Conservation (phyloP, 2,113 vertebrate species). For the Xenopus borealis region DNA sequence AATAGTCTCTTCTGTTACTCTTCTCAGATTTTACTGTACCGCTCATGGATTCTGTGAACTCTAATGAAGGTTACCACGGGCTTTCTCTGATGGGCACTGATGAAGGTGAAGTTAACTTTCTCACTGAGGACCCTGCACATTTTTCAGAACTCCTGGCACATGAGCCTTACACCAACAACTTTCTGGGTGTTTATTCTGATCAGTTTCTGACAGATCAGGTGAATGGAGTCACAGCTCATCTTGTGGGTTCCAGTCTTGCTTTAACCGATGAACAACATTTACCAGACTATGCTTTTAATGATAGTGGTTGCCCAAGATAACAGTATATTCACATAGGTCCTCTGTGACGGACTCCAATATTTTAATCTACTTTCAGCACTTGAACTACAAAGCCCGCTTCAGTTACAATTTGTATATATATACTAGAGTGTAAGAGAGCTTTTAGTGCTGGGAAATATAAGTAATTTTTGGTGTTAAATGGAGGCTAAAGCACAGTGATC, state of each 20-base stretch:
- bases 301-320: not conserved
- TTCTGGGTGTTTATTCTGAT: not conserved
- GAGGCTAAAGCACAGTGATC: not conserved
- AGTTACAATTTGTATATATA: not conserved
- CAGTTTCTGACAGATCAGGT: not conserved
- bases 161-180: not conserved
- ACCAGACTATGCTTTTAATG: conserved; percentile 33
- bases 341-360: no score
- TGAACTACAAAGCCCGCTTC: not conserved
- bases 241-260: conserved; percentile 61
- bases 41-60: not conserved
- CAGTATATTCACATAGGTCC: not conserved
- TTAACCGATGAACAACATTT: conserved; percentile 55
- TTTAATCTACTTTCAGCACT: not conserved
- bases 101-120: not conserved
- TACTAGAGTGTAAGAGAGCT: no score
- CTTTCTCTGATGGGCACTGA: not conserved
- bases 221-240: conserved; percentile 53
- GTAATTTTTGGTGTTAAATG: no score
- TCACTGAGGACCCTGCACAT: not conserved
- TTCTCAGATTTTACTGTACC: not conserved
- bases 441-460: no score
- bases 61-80: not conserved
- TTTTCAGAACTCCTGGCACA: not conserved
- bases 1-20: not conserved